A percentile compares a stretch with the other conserved stretches of the same genome.
These are phyloP conservation scores for Neostethus bicornis DNA, from an alignment of 2,797 vertebrate species.

Conservation along the genomic window DNA sequence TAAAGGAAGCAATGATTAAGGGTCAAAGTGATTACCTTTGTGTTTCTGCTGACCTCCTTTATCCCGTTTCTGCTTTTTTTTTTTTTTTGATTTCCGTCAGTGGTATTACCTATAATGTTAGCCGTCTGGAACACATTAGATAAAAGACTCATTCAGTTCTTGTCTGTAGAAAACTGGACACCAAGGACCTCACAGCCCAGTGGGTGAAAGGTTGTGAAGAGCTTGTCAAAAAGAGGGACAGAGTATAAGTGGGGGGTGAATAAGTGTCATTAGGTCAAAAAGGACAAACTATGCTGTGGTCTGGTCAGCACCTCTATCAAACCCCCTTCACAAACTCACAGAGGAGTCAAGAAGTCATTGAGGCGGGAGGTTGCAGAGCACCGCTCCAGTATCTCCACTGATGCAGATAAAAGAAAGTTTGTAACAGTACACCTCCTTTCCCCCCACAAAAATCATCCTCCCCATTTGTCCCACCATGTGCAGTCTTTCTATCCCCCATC, in stretches of 20 bases:
- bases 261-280: slow-evolving; percentile 67
- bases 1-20: slow-evolving; percentile 76
- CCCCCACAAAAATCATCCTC: background rate
- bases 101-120: slow-evolving; percentile 46
- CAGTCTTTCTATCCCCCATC: slow-evolving; percentile 27
- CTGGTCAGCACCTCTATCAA: slow-evolving; percentile 23
- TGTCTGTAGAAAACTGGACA: slow-evolving; percentile 41
- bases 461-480: slow-evolving; percentile 19
- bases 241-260: slow-evolving; percentile 41
- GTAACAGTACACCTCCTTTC: slow-evolving; percentile 53
- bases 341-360: slow-evolving; percentile 58
- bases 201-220: slow-evolving; percentile 42
- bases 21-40: slow-evolving; percentile 79
- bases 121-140: slow-evolving; percentile 73
- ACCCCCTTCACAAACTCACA: slow-evolving; percentile 36
- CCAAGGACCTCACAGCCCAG: slow-evolving; percentile 51
- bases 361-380: slow-evolving; percentile 17
- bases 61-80: slow-evolving; percentile 31
- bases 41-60: slow-evolving; percentile 61
- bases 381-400: slow-evolving; percentile 54
- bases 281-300: slow-evolving; percentile 30
- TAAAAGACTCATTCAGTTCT: slow-evolving; percentile 56
- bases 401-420: slow-evolving; percentile 66
- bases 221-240: slow-evolving; percentile 19
- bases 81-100: slow-evolving; percentile 29